These are phyloP conservation scores for Palythoa heliodiscus DNA, from an alignment of 92 coral and sea anemone species.

Conservation along the genomic window DNA sequence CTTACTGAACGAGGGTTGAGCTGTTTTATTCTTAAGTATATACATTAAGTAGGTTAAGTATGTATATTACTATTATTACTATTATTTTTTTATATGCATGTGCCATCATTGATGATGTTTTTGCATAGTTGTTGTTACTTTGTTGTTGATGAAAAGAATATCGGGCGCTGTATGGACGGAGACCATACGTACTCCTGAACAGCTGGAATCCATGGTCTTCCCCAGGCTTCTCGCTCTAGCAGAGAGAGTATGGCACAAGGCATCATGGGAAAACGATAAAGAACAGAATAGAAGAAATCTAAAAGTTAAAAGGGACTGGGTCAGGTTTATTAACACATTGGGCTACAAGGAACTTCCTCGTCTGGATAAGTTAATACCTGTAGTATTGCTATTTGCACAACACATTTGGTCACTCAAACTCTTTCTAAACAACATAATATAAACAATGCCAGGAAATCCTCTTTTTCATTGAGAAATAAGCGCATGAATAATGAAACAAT, in stretches of 20 bases:
- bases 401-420: no score
- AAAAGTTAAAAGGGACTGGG: conserved; percentile 55
- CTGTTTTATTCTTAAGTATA: no score
- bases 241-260: conserved; percentile 79
- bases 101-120: no score
- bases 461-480: no score
- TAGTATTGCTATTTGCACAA: no score
- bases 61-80: no score
- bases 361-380: conserved; percentile 63
- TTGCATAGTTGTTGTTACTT: neutral
- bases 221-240: conserved; percentile 73
- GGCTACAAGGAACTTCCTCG: conserved; percentile 66
- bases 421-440: no score
- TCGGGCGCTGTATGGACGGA: conserved; percentile 73
- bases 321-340: conserved; percentile 55
- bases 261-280: conserved; percentile 57
- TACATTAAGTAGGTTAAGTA: no score
- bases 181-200: conserved; percentile 67
- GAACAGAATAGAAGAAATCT: conserved; percentile 33
- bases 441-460: no score
- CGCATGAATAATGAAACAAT: no score
- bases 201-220: conserved; percentile 62
- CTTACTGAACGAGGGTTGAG: no score
- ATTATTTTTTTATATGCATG: no score
- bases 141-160: conserved; percentile 46